Evolutionary conservation across 35 echinoderm and acorn worm genomes (phyloP).

Genomic region (Ophioderma brevispina): DNA sequence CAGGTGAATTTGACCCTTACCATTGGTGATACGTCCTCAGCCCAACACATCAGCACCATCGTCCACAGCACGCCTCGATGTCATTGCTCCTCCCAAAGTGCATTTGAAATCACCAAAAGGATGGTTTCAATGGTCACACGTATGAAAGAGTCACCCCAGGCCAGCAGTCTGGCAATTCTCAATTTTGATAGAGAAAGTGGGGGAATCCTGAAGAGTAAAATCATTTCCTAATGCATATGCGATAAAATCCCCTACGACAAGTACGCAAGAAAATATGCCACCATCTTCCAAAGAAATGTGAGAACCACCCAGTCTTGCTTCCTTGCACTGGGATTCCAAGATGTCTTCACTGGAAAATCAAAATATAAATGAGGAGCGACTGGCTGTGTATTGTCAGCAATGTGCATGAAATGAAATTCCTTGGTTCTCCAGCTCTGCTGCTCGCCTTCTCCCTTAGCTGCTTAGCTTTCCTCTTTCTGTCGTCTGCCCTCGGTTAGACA

Average conservation of each 20-base stretch:
- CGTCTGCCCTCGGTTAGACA: no score
- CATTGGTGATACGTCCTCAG: no score
- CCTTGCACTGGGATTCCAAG: slow-evolving; percentile 1
- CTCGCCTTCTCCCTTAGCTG: no score
- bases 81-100: neutral
- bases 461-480: no score
- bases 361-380: neutral
- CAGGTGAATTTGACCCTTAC: no score
- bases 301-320: neutral
- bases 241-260: neutral
- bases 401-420: neutral
- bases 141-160: neutral
- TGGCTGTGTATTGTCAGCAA: neutral
- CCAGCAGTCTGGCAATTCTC: neutral
- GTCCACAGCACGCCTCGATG: no score
- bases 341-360: neutral
- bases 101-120: neutral
- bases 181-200: neutral
- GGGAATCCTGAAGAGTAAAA: neutral
- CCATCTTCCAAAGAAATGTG: neutral
- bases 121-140: neutral
- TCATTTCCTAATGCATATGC: neutral
- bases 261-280: neutral
- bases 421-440: no score
- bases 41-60: no score